Evolutionary conservation across 1,140 invertebrate species (phyloP), one percentile per base, ranked within the genome.

Genomic region (Tetramorium alpestre): DNA sequence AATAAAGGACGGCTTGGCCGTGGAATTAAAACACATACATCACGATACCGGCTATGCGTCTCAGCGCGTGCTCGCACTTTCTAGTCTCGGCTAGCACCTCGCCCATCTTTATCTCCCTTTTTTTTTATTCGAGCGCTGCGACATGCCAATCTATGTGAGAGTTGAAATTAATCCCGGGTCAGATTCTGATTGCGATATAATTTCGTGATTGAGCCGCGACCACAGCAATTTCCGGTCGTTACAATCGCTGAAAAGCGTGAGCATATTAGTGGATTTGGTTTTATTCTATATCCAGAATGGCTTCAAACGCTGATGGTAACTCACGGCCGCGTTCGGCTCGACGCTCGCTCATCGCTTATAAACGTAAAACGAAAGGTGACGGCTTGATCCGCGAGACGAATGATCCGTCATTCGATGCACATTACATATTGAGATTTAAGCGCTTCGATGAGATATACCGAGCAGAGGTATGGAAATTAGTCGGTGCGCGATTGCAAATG

Each of bases 1-100:
- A 92, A 93, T 92, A 93, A 92, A 92, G 88, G 87, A 91, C 88
- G 86, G 84, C 82, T 91, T 89, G 78, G 80, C 82, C 86, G 70
- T 86, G 86, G 89, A 93, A 93, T 93, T 93, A 93, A 93, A 93
- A 93, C 91, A 89, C 92, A 93, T 93, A 92, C 69, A 93, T 93
- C 92, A 93, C 91, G 87, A 85, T 82, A 81, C 38, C 81, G 82
- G 81, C 65, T 10, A 10, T 86, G 65, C 64, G 77, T 86, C 72
- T 87, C 82, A 77, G 78, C 75, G 60, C 67, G 87, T 88, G 64
- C 41, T 85, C 88, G 87, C 76, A 84, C 25, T 73, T 90, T 85
- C 65, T 82, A 75, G 65, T 47, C 33, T 44, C 73, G 67, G 10
- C 33, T 51, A 62, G 49, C 41, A 22, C 38, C 41, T 64, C 33